A percentile compares a stretch with the other conserved stretches of the same genome.
Conservation (phyloP, 1,140 invertebrate species). For the Lordiphosa mommai region DNA sequence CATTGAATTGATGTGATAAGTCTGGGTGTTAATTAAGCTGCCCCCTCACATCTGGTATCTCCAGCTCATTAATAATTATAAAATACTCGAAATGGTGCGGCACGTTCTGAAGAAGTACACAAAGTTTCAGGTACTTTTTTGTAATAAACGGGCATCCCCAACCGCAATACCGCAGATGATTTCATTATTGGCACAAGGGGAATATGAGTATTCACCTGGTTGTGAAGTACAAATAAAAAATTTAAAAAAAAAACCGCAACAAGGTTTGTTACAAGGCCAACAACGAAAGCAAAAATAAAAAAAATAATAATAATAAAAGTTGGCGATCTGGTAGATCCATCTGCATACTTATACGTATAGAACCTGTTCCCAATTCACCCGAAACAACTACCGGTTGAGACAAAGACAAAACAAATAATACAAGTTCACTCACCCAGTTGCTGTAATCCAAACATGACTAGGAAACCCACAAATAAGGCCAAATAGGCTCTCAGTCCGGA, state of each 20-base stretch:
- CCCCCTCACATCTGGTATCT: no score
- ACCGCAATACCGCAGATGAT: constrained; percentile 12
- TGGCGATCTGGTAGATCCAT: constrained; percentile 6
- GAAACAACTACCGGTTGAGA: constrained; percentile 60
- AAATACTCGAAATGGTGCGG: no score
- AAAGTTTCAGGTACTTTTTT: constrained; percentile 21
- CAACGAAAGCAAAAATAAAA: constrained; percentile 6
- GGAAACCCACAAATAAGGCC: constrained; percentile 87
- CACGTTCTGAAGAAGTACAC: not conserved
- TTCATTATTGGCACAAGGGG: constrained; percentile 7
- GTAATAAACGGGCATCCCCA: constrained; percentile 7
- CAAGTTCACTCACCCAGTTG: constrained; percentile 85
- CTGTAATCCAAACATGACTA: constrained; percentile 88
- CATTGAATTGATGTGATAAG: no score
- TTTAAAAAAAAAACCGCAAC: constrained; percentile 28
- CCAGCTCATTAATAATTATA: no score
- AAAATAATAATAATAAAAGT: constrained; percentile 2
- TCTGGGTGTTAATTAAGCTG: no score
- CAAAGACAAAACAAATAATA: constrained; percentile 13
- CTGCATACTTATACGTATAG: constrained; percentile 23
- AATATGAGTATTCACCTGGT: constrained; percentile 29
- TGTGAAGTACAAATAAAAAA: constrained; percentile 16
- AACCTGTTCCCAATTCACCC: constrained; percentile 57
- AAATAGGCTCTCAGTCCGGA: constrained; percentile 86
- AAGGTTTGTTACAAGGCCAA: constrained; percentile 67